Evolutionary conservation across 1,140 invertebrate species (phyloP), one percentile per base, ranked within the genome.

Genomic region (Elymnias hypermnestra): DNA sequence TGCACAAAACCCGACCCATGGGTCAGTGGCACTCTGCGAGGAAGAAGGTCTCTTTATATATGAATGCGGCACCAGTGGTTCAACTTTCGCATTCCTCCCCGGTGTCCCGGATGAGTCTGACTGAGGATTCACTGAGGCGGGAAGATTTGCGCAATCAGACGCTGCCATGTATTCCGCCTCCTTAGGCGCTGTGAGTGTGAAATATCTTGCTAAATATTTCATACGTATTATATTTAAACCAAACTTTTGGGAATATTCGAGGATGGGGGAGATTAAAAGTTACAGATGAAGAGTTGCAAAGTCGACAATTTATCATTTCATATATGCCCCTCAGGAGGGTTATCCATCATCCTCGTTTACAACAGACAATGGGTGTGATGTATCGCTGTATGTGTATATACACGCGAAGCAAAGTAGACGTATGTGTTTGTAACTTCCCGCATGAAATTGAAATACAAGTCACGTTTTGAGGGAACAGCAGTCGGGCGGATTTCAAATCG

Each of bases 311-410:
- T 36, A 36, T 36, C 33, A 15, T 36, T 21, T 36, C 33, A 17
- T 36, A 4, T 36, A 36, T 36, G 33, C 33, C 33, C 33, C 15
- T 36, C 33, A 19, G 17, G 33, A 21, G 33, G 12, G 33, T 17
- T 36, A 36, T 36, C 33, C 33, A 36, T 36, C 33, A 36, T 36
- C 33, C 33, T 19, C 33, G 2, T 36, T 36, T 36, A 21, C 18
- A 36, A 9, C 33, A 21, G 17, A 36, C 15, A 36, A 36, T 36
- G 33, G 15, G 29, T 7, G 14, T 14, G 4, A 8, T 33, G 12
- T 33, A 33, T 15, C 4, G 8, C 12, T 33, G 8, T 33, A 10
- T 29, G 2, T 15, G 2, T 33, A 15, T 8, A 6, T 21, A 21
- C 19, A 21, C 6, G 14, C 12, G 14, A 13, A 33, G 26, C 3